A percentile compares a stretch with the other conserved stretches of the same genome.
Evolutionary conservation across 2,113 vertebrate genomes (phyloP).

Genomic region (Xerus inauris): DNA sequence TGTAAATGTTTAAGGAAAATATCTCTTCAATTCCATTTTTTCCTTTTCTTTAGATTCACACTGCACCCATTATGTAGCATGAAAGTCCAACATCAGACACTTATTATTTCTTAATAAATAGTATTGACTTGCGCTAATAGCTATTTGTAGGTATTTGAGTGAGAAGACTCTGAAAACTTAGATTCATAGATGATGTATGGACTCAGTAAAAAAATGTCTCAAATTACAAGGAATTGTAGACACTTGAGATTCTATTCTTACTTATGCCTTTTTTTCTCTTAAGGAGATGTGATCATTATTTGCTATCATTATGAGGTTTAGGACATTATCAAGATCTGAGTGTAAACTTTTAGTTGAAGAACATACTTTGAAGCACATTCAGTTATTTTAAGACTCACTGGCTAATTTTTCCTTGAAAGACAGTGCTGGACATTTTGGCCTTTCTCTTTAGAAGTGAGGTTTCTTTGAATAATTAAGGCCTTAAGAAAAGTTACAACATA

Average conservation of each 20-base stretch:
- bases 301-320: not conserved
- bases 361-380: not conserved
- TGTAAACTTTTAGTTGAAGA: conserved; percentile 18
- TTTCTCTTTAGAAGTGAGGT: conserved; percentile 69
- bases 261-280: conserved; percentile 60
- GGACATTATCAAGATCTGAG: not conserved
- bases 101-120: conserved; percentile 51
- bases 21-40: not conserved
- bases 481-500: conserved; percentile 78
- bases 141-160: not conserved
- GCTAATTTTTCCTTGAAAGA: conserved; percentile 62
- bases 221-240: conserved; percentile 65
- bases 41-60: not conserved
- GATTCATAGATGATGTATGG: not conserved
- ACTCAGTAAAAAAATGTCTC: conserved; percentile 72
- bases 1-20: not conserved
- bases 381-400: conserved; percentile 40
- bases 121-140: not conserved
- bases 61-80: not conserved
- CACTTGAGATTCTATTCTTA: conserved; percentile 77
- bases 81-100: not conserved
- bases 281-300: not conserved
- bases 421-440: conserved; percentile 42
- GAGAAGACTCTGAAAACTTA: conserved; percentile 30
- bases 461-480: conserved; percentile 63